Conservation (phyloP, 2,113 vertebrate genomes). For the Nothocercus julius region DNA sequence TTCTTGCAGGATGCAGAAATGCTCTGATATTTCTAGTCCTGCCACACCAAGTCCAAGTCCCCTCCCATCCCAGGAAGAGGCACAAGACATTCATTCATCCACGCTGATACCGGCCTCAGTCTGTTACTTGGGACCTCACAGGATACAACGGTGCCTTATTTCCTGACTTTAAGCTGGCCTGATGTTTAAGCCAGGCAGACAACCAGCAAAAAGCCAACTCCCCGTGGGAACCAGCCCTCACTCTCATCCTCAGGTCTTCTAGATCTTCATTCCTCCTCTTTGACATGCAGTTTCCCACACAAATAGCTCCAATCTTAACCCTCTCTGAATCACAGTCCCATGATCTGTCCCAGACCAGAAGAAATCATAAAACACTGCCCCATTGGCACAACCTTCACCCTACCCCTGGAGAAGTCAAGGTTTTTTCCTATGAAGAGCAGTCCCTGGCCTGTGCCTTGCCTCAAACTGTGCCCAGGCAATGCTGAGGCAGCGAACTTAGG, state of each 20-base stretch:
- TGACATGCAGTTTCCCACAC: too few relatives aligned
- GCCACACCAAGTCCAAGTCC: background rate
- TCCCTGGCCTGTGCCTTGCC: background rate
- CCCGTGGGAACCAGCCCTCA: background rate
- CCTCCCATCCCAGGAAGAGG: background rate
- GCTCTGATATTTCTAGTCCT: background rate
- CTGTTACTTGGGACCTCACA: background rate
- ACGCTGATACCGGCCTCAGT: background rate
- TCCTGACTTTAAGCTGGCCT: background rate
- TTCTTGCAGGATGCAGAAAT: background rate
- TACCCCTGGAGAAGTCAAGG: background rate
- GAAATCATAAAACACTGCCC: background rate
- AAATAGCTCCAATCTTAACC: background rate
- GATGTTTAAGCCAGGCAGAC: background rate
- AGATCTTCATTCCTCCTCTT: background rate
- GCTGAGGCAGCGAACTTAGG: background rate
- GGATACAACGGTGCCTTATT: background rate
- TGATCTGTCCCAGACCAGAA: background rate
- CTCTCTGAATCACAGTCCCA: background rate
- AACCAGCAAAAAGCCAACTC: background rate
- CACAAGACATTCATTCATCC: background rate
- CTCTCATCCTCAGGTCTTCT: fast-evolving
- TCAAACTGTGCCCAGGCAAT: background rate
- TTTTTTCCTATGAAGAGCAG: background rate
- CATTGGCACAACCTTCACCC: background rate